Conservation (phyloP, 2,888 invertebrate genomes). For the Pandemis corylana region DNA sequence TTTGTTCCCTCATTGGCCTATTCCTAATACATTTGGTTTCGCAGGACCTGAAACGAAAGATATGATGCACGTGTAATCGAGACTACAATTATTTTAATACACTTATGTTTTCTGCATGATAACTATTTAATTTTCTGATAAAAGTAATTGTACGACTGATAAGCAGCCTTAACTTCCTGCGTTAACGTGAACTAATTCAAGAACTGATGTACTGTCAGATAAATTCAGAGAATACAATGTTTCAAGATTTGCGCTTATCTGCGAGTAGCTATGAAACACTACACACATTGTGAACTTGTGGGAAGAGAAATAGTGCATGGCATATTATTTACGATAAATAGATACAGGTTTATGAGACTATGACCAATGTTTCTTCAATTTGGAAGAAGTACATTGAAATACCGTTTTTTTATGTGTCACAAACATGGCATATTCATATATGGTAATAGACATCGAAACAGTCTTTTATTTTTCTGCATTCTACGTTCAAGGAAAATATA, state of each 20-base stretch:
- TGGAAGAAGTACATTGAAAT: background rate
- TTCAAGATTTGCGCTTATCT: background rate
- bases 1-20: constrained; percentile 57
- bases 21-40: constrained; percentile 62
- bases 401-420: background rate
- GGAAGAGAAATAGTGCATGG: background rate
- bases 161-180: background rate
- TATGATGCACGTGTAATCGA: background rate
- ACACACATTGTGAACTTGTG: background rate
- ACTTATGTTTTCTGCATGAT: background rate
- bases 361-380: background rate
- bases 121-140: background rate
- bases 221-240: background rate
- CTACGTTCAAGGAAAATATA: background rate
- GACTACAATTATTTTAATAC: background rate
- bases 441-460: no score
- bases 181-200: background rate
- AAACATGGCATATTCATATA: no score
- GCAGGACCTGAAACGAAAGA: constrained; percentile 59
- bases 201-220: background rate
- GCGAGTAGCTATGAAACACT: background rate
- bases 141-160: constrained; percentile 18
- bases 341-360: background rate
- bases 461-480: background rate
- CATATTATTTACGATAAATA: background rate